Percentiles rank a stretch among this genome's conserved stretches.
Conservation (phyloP, 2,888 invertebrate genomes). For the Aelia acuminata region DNA sequence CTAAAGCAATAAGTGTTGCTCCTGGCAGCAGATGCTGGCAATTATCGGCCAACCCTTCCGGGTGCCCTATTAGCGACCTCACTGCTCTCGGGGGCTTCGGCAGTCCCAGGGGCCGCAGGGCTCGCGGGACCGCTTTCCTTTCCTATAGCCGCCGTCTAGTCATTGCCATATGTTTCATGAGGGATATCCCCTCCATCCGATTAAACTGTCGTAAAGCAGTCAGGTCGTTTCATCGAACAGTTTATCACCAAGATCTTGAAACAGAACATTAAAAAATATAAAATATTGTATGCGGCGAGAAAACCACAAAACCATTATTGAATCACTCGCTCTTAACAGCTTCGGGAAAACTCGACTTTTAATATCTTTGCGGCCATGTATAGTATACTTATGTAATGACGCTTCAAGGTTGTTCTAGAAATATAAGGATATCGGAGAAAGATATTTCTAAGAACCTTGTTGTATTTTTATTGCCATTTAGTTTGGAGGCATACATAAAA, state of each 20-base stretch:
- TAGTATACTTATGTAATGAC: neutral
- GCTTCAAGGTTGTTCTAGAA: neutral
- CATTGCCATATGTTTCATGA: slow-evolving; percentile 28
- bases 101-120: neutral
- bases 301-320: neutral
- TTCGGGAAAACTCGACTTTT: neutral
- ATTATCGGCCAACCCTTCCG: slow-evolving; percentile 49
- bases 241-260: neutral
- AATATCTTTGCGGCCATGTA: neutral
- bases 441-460: too few species aligned
- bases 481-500: too few species aligned
- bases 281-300: neutral
- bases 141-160: neutral
- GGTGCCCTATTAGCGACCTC: slow-evolving; percentile 40
- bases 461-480: too few species aligned
- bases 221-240: neutral
- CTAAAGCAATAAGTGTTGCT: slow-evolving; percentile 48
- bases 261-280: neutral
- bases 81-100: slow-evolving; percentile 29
- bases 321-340: neutral
- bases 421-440: neutral
- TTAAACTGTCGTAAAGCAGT: slow-evolving; percentile 23
- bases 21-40: slow-evolving; percentile 40
- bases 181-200: slow-evolving; percentile 18
- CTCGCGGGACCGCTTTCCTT: slow-evolving; percentile 40